Conservation (phyloP, 2,888 invertebrate genomes). For the Ochropleura leucogaster region DNA sequence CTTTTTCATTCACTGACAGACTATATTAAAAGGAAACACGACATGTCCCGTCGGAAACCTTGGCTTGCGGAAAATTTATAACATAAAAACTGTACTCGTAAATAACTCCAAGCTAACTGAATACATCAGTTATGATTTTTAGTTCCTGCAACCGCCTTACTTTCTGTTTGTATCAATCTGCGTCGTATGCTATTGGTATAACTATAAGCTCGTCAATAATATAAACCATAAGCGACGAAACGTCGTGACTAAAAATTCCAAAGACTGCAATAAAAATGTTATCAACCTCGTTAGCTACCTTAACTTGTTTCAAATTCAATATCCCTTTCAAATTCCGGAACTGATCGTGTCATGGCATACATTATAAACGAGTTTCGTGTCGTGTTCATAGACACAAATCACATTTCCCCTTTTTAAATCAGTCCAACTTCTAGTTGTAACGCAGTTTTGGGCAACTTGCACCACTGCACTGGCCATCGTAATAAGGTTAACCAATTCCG, state of each 20-base stretch:
- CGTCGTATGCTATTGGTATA: background rate
- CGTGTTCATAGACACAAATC: slow-evolving; percentile 19
- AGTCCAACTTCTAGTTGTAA: slow-evolving; percentile 28
- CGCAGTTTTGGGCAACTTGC: slow-evolving; percentile 34
- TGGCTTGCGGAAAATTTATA: slow-evolving; percentile 57
- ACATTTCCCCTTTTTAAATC: slow-evolving; percentile 33
- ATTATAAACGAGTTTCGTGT: slow-evolving; percentile 55
- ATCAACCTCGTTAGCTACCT: slow-evolving; percentile 42
- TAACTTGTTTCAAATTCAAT: slow-evolving; percentile 53
- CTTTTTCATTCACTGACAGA: slow-evolving; percentile 54
- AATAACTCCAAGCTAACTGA: slow-evolving; percentile 32
- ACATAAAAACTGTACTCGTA: slow-evolving; percentile 40
- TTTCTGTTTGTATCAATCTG: background rate
- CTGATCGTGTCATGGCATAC: slow-evolving; percentile 51
- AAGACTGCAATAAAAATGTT: slow-evolving; percentile 38
- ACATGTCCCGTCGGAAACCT: slow-evolving; percentile 45
- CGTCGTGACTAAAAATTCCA: slow-evolving; percentile 12
- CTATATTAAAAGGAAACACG: slow-evolving; percentile 39
- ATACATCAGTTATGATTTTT: slow-evolving; percentile 26
- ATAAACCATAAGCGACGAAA: background rate
- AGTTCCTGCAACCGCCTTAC: slow-evolving; percentile 29
- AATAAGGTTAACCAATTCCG: slow-evolving; percentile 57
- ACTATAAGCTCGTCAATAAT: background rate
- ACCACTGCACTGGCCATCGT: slow-evolving; percentile 32
- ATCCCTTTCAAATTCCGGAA: slow-evolving; percentile 60